Conservation (phyloP, 2,888 invertebrate genomes). For the Germaria angustata region DNA sequence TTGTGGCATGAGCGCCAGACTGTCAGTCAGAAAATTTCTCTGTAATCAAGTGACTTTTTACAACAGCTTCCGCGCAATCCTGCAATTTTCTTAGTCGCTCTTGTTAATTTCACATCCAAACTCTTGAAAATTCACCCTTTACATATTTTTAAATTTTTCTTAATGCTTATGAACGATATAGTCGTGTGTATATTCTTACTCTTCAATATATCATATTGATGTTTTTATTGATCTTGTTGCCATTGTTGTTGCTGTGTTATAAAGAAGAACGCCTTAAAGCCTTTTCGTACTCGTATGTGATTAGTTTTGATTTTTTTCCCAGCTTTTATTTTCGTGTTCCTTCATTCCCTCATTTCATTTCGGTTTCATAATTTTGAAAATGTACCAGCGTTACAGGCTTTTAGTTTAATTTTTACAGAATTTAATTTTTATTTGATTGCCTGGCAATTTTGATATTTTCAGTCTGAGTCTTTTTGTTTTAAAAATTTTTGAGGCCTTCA, state of each 20-base stretch:
- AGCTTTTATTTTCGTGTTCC: background rate
- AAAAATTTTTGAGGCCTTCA: background rate
- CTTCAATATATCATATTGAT: slow-evolving; percentile 36
- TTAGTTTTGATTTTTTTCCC: slow-evolving; percentile 35
- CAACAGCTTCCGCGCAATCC: too few species aligned
- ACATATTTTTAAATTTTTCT: background rate
- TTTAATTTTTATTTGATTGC: slow-evolving; percentile 68
- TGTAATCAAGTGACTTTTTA: too few species aligned
- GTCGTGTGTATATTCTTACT: background rate
- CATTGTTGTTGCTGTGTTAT: slow-evolving; percentile 69
- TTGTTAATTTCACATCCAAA: too few species aligned
- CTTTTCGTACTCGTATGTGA: slow-evolving; percentile 62
- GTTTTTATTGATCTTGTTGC: slow-evolving; percentile 23
- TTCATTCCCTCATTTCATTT: slow-evolving; percentile 12
- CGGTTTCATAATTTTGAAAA: slow-evolving; percentile 22
- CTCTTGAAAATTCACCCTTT: background rate
- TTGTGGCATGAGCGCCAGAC: too few species aligned
- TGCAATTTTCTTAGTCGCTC: too few species aligned
- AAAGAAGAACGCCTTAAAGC: slow-evolving; percentile 72
- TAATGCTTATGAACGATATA: slow-evolving; percentile 48
- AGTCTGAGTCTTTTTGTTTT: background rate
- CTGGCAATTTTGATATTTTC: slow-evolving; percentile 24
- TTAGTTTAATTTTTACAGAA: slow-evolving; percentile 37
- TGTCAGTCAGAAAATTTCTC: too few species aligned
- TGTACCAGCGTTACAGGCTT: slow-evolving; percentile 60